Base-by-base conservation (phyloP, 2,888 invertebrate genomes). In the Bellardia pandia region DNA sequence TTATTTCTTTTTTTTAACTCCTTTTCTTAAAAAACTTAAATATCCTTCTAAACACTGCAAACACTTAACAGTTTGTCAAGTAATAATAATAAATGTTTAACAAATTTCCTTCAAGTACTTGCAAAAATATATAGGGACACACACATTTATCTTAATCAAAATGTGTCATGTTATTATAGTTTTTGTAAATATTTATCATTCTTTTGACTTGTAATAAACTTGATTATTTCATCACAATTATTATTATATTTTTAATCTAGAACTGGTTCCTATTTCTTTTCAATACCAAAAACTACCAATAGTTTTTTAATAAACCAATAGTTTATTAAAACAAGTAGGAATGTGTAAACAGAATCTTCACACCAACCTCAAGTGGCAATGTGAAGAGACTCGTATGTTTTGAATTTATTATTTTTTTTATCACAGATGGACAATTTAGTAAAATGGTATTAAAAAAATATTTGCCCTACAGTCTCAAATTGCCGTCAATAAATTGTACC, bases 161-260 rank as follows among this genome's bases (percentile, higher is more conserved):
- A 5, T 37, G 37, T 37, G 60, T 14, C 14, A 58, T 45, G n/a
- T 13, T 42, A 33, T 58, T 58, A n/a, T 2, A 42, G 1, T 74
- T 74, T 74, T 42, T 74, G n/a, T 45, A 42, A 74, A 58, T 74
- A 58, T 45, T 60, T 4, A 72, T 72, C 56, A 42, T 13, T 42
- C 14, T 45, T 58, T 45, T 58, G 74, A 58, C 58, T 58, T 14
- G 14, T 16, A 16, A 53, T 42, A 42, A 30, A n/a, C 42, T 14
- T 23, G 9, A 30, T 58, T 74, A 23, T 30, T 45, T 14, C 4
- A 30, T 13, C 2, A 58, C 23, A 74, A 30, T 30, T 14, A 23
- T n/a, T 23, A 72, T 23, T 14, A 9, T 53, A 1, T n/a, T 56
- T 37, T 53, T 40, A 42, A 40, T 56, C 9, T 13, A 37, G 56